Base-by-base conservation (phyloP, 2,113 vertebrate species). In the Neomonachus schauinslandi region DNA sequence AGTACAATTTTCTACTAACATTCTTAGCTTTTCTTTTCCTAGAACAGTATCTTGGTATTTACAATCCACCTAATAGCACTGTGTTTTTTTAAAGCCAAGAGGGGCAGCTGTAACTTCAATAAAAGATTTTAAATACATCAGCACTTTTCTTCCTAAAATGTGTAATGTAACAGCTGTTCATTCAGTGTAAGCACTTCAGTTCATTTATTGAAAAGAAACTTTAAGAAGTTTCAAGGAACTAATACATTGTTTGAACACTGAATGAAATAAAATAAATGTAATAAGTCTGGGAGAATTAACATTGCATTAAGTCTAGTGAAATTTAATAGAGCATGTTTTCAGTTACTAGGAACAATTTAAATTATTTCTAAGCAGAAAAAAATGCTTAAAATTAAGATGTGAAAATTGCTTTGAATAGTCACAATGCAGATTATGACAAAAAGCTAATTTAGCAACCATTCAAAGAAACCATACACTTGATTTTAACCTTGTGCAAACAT, bases 161-260 rank as follows among this genome's bases (percentile, higher is more conserved):
- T 72, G 10, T 83, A 91, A 93, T 97, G 39, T 21, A 96, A 95
- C 57, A 83, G 19, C 36, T 77, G 26, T 36, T 97, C 65, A 95
- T 79, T 93, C 53, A 94, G 93, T 61, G 55, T n/a, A 95, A 95
- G 65, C 36, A 82, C 26, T 97, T 93, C 89, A 90, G 79, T 91
- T 95, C 59, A 80, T 36, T 85, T 97, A 95, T 39, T 79, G 4
- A 83, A 84, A 96, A 96, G 59, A 93, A 96, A 92, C 12, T 90
- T 95, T 85, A 83, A 88, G 65, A 96, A 55, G 31, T 85, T 95
- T 81, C 46, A 81, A 98, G 53, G 33, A 91, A 92, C 53, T 84
- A 97, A 94, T 91, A 90, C 46, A 92, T 94, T 90, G 21, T 88
- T 97, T 94, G 74, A 98, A 85, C 59, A 91, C 12, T 77, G 11